Evolutionary conservation across 2,113 vertebrate genomes (phyloP), one percentile per base, ranked within the genome.

Genomic region (Mungos mungo): DNA sequence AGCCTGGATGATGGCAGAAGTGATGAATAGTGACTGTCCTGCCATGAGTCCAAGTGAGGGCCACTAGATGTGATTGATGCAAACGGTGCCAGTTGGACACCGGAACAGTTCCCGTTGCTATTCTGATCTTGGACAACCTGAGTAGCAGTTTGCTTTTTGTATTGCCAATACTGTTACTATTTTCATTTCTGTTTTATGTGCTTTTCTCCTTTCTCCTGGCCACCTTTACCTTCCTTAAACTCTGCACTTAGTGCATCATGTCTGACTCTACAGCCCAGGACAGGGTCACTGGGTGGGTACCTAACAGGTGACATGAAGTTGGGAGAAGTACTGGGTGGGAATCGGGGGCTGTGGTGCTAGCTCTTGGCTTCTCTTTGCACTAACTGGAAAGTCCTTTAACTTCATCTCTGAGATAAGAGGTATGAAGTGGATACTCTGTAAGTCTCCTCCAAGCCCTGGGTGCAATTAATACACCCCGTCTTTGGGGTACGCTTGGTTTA

Each of bases 61-160:
- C 21, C 0, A 0, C 47, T 90, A 47, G 11, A n/a, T 92, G 72
- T 19, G 60, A 47, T 7, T 29, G 35, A 41, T 27, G 60, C 29
- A 14, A 18, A 60, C 38, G 35, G 35, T 12, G 33, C 84, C 50
- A 68, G 5, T 27, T 65, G 68, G 84, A 86, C 82, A 38, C 50
- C 8, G 5, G 57, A 57, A 33, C 9, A 9, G 2, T 54, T 72
- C 16, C 69, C 14, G 0, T 60, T 72, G 80, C 50, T 66, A 1
- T 84, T 82, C 65, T 88, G 33, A 50, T 88, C 76, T 69, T 71
- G 77, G 89, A 74, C 72, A 50, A 74, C 60, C n/a, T 33, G 21
- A 29, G 47, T 33, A 71, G 57, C 10, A n/a, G 11, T 14, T 57
- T 76, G 74, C 31, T 89, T 31, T 92, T 88, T 31, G 23, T 23